A percentile compares a stretch with the other conserved stretches of the same genome.
phyloP scores from a whole-genome alignment of 64 coral and sea anemone species.

The Actinia equina region DNA sequence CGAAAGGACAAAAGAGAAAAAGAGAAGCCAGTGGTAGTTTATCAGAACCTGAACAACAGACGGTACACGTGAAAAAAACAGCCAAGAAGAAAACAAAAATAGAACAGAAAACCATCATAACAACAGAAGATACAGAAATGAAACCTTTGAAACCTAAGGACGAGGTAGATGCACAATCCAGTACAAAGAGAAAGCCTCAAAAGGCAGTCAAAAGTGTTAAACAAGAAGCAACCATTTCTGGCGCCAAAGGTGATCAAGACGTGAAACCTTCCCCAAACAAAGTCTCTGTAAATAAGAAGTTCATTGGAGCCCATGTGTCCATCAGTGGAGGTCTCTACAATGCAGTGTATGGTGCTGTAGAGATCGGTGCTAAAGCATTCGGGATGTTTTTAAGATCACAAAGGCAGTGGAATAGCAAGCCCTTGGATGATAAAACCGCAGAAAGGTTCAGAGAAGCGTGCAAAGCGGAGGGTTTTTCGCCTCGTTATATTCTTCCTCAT shows the following conservation, averaged over 20 bases:
- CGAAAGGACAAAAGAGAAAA: neutral
- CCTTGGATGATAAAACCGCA: conserved; percentile 68
- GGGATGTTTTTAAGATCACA: conserved; percentile 87
- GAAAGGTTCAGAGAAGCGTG: conserved; percentile 70
- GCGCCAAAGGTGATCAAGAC: neutral
- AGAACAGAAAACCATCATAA: neutral
- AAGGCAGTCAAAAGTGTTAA: neutral
- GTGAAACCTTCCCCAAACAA: neutral
- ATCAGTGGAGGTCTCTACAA: conserved; percentile 84
- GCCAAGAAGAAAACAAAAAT: neutral
- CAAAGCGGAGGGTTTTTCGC: conserved; percentile 41
- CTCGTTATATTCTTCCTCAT: conserved; percentile 76
- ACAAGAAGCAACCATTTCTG: neutral
- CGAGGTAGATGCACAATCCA: neutral
- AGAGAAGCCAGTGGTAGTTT: neutral
- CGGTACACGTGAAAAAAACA: neutral
- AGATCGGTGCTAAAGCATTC: conserved; percentile 88
- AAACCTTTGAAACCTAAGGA: neutral
- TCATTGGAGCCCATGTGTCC: conserved; percentile 92
- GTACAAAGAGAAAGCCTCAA: neutral
- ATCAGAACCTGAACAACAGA: neutral
- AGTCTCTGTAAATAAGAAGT: conserved; percentile 30
- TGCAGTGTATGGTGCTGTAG: conserved; percentile 62
- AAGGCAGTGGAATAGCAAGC: conserved; percentile 84
- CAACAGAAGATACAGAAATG: neutral